Evolutionary conservation across 1,140 invertebrate genomes (phyloP).

Genomic region (Sogatella furcifera): DNA sequence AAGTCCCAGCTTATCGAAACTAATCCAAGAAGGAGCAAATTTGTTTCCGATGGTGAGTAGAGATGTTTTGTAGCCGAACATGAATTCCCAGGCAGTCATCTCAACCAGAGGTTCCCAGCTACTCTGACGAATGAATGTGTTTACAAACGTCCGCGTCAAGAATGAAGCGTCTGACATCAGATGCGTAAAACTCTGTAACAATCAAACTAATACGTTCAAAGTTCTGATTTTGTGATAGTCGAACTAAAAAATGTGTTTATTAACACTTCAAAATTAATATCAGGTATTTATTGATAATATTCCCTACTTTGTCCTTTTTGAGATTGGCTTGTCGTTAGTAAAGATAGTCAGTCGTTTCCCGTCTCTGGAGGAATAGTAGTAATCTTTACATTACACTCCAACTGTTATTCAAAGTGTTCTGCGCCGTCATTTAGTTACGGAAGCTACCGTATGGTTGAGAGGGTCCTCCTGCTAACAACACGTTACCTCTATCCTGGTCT

Average conservation of each 20-base stretch:
- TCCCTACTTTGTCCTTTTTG: too few species aligned
- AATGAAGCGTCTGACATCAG: conserved; percentile 50
- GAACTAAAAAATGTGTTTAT: background rate
- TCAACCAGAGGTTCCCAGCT: conserved; percentile 51
- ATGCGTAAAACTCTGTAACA: conserved; percentile 64
- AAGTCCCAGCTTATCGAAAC: conserved; percentile 67
- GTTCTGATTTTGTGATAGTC: conserved; percentile 44
- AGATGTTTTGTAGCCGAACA: conserved; percentile 66
- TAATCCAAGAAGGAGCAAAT: conserved; percentile 66
- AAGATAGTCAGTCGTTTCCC: too few species aligned
- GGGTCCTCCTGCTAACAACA: too few species aligned
- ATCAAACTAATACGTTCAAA: conserved; percentile 2
- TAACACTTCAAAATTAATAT: too few species aligned
- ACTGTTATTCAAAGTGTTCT: too few species aligned
- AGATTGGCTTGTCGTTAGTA: too few species aligned
- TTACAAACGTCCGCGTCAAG: conserved; percentile 51
- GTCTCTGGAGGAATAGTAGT: too few species aligned
- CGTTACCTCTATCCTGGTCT: too few species aligned
- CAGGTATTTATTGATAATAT: too few species aligned
- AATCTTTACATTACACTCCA: too few species aligned
- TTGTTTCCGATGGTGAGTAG: conserved; percentile 64
- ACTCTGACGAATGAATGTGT: conserved; percentile 52
- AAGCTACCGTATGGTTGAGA: too few species aligned
- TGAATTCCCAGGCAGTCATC: conserved; percentile 73
- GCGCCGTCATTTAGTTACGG: too few species aligned